phyloP scores from a whole-genome alignment of 2,113 vertebrate species.

The Mus pahari region DNA sequence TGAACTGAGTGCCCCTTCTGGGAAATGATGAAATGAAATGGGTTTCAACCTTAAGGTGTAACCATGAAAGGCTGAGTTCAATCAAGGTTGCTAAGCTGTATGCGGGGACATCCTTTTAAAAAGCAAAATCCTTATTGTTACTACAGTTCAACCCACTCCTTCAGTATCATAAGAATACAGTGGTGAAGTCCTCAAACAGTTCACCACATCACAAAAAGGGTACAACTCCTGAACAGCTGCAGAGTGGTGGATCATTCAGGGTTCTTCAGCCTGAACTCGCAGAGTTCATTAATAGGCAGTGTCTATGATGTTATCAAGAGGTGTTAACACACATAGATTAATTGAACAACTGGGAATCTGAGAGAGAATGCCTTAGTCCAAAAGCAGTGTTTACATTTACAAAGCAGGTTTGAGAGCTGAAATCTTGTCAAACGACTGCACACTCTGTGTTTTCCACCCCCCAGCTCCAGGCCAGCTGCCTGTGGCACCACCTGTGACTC shows the following conservation, averaged over 20 bases:
- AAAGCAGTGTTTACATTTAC: background rate
- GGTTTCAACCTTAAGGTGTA: slow-evolving; percentile 73
- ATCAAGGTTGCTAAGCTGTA: slow-evolving; percentile 55
- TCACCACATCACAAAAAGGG: background rate
- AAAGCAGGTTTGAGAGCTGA: background rate
- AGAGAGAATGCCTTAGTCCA: background rate
- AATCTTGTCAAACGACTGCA: background rate
- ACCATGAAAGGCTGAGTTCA: slow-evolving; percentile 61
- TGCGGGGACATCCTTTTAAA: background rate
- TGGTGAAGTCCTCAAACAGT: background rate
- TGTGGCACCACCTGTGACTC: background rate
- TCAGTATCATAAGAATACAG: background rate
- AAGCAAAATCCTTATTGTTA: background rate
- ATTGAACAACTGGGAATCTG: background rate
- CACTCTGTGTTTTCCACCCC: background rate
- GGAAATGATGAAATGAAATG: slow-evolving; percentile 80
- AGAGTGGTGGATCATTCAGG: background rate
- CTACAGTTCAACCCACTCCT: background rate
- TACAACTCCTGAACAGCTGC: background rate
- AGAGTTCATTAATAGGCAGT: background rate
- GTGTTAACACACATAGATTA: too few species aligned
- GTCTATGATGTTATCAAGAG: background rate
- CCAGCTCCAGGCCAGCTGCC: background rate
- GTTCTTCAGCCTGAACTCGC: background rate
- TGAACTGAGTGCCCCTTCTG: slow-evolving; percentile 76